Percentiles rank a stretch among this genome's conserved stretches.
phyloP scores from a whole-genome alignment of 2,888 invertebrate genomes.

The Harpagoxenus sublaevis region DNA sequence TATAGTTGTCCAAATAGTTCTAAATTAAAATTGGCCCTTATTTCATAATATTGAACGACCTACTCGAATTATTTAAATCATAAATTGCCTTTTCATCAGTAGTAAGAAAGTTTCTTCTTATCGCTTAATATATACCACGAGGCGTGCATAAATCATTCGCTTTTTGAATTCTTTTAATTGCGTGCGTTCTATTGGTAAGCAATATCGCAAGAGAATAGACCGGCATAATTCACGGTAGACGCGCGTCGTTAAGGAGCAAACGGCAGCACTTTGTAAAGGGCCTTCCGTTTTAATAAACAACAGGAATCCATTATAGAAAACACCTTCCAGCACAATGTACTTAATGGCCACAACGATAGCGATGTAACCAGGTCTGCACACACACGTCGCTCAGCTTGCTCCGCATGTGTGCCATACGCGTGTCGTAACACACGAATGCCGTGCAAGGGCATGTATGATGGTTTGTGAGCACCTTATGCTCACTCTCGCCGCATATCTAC shows the following conservation, averaged over 20 bases:
- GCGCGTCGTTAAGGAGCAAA: slow-evolving; percentile 57
- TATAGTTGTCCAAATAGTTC: neutral
- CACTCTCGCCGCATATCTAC: slow-evolving; percentile 74
- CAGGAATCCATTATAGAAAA: slow-evolving; percentile 74
- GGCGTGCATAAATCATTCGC: slow-evolving; percentile 24
- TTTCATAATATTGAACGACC: neutral
- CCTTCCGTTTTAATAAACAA: slow-evolving; percentile 72
- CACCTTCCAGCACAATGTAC: slow-evolving; percentile 73
- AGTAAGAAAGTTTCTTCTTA: neutral
- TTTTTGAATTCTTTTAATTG: slow-evolving; percentile 15
- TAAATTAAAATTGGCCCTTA: neutral
- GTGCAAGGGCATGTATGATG: slow-evolving; percentile 76
- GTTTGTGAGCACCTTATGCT: slow-evolving; percentile 77
- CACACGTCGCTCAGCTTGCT: slow-evolving; percentile 20
- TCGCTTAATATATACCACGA: neutral
- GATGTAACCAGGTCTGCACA: slow-evolving; percentile 55
- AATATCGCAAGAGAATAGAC: slow-evolving; percentile 7
- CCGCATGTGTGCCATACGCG: slow-evolving; percentile 35
- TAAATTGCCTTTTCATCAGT: slow-evolving; percentile 8
- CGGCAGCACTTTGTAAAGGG: slow-evolving; percentile 56
- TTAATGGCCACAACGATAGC: slow-evolving; percentile 73
- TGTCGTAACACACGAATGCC: slow-evolving; percentile 73
- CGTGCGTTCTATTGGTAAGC: slow-evolving; percentile 28
- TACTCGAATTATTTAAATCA: slow-evolving; percentile 8
- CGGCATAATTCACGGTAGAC: slow-evolving; percentile 55